Conservation (phyloP, 2,797 vertebrate genomes). For the Hyperoplus immaculatus region DNA sequence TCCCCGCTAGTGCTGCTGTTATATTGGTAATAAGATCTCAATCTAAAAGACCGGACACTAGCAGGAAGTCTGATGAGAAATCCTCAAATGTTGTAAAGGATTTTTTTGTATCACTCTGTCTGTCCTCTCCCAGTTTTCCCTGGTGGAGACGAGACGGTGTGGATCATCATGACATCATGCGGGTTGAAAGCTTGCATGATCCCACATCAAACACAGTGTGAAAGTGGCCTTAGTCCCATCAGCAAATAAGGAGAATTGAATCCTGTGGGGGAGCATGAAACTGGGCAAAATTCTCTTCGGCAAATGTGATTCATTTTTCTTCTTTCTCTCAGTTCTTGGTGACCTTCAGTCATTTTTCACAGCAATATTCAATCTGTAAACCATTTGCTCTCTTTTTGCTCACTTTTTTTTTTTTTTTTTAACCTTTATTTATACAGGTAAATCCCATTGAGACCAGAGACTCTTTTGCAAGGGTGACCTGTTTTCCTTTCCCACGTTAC, state of each 20-base stretch:
- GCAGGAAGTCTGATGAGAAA: background rate
- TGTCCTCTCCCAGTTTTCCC: too few relatives aligned
- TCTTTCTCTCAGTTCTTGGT: too few relatives aligned
- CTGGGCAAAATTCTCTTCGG: conserved; percentile 30
- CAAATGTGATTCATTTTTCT: conserved; percentile 38
- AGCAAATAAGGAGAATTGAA: conserved; percentile 41
- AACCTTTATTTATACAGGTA: too few relatives aligned
- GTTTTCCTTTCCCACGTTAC: too few relatives aligned
- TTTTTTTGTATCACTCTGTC: too few relatives aligned
- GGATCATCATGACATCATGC: background rate
- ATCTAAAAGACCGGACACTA: background rate
- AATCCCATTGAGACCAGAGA: too few relatives aligned
- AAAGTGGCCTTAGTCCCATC: conserved; percentile 19
- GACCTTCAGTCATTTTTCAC: background rate
- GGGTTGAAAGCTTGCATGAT: conserved; percentile 25
- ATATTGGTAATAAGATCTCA: background rate
- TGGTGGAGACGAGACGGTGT: background rate
- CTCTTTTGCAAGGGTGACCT: too few relatives aligned
- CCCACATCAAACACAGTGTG: conserved; percentile 33
- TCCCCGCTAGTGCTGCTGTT: background rate
- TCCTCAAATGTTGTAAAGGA: background rate
- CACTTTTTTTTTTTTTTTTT: too few relatives aligned
- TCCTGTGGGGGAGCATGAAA: conserved; percentile 51
- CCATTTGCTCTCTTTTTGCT: background rate
- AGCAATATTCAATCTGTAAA: background rate